A percentile compares a stretch with the other conserved stretches of the same genome.
Evolutionary conservation across 1,140 invertebrate species (phyloP).

Genomic region (Sarcophaga bullata): DNA sequence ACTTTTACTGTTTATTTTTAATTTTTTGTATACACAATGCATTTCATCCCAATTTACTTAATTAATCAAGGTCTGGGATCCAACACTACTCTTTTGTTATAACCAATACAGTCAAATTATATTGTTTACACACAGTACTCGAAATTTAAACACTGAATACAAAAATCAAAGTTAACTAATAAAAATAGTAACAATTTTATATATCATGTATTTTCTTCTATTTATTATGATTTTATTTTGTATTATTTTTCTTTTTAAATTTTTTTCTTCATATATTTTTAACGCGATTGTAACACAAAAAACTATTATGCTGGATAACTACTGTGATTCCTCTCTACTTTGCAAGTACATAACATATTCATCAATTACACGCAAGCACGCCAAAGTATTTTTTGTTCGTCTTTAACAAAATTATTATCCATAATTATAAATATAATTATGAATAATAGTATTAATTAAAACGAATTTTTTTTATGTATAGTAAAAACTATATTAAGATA

Average conservation of each 20-base stretch:
- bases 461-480: background rate
- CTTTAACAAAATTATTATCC: background rate
- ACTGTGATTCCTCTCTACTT: conserved; percentile 12
- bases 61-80: too few relatives aligned
- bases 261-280: background rate
- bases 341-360: conserved; percentile 25
- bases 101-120: too few relatives aligned
- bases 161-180: too few relatives aligned
- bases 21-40: too few relatives aligned
- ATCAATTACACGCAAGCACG: conserved; percentile 16
- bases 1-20: too few relatives aligned
- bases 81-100: too few relatives aligned
- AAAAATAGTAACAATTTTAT: background rate
- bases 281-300: conserved; percentile 10
- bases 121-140: too few relatives aligned
- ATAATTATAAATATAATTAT: too few relatives aligned
- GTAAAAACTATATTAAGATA: too few relatives aligned
- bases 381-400: conserved; percentile 14
- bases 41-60: too few relatives aligned
- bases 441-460: background rate
- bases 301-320: conserved; percentile 13
- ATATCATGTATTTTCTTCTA: conserved; percentile 15
- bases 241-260: too few relatives aligned
- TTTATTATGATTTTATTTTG: background rate
- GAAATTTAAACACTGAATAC: too few relatives aligned